Evolutionary conservation across 1,140 invertebrate genomes (phyloP), one percentile per base, ranked within the genome.

Genomic region (Brachionus plicatilis): DNA sequence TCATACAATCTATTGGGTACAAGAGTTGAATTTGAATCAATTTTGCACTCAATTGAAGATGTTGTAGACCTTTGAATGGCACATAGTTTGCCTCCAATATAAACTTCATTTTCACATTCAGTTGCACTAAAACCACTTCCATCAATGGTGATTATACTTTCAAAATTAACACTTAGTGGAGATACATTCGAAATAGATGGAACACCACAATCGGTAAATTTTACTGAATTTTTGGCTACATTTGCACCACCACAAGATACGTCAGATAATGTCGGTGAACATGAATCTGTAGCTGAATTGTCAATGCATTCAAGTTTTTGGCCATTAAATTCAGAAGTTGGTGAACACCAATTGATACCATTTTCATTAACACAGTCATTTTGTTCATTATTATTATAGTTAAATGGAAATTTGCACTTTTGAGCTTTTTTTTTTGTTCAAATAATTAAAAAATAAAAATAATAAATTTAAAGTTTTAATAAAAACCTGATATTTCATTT

Each of bases 151-250:
- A 88, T 82, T 3, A 14, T 60, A 27, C 86, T 86, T 2, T 60
- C 20, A 2, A 82, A 66, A 12, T 86, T 86, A 7, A 85, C 87
- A 6, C 86, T 65, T 12, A 50, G 76, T 14, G 68, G 84, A 43
- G 56, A 85, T 9, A 87, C 53, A 1, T 60, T n/a, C 0, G 76
- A 85, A 17, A 88, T 70, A 3, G 43, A 70, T 6, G 87, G 86
- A n/a, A 87, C 86, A 33, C 60, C 65, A 65, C 87, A 88, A 17
- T 70, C 50, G 11, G 56, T 65, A 56, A 87, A 88, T 41, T 83
- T 85, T 41, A 88, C 86, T 41, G 83, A 84, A 6, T 53, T 78
- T n/a, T 45, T 1, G n/a, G 45, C 66, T 20, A n/a, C 66, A 27
- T 65, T 72, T 24, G 83, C 83, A 20, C 27, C 29, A 3, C 53